These are phyloP conservation scores for Gallinago nigripennis DNA, from an alignment of 2,797 vertebrate genomes.

Conservation along the genomic window DNA sequence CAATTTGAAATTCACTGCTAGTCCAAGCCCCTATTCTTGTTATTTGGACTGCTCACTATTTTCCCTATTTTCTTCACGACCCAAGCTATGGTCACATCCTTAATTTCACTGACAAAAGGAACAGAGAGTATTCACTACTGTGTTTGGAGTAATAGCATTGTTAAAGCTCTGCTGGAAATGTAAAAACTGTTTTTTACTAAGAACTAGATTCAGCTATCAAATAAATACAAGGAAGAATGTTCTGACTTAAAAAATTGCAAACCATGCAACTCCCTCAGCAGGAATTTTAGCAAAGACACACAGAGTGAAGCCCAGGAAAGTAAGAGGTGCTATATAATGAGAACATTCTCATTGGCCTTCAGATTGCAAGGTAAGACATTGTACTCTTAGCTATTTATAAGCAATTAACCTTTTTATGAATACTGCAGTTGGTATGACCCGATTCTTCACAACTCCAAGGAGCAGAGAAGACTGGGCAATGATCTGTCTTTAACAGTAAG, in stretches of 20 bases:
- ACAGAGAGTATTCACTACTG: not conserved
- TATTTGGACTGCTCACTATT: not conserved
- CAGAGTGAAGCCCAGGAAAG: not conserved
- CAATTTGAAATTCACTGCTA: not conserved
- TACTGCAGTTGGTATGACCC: not conserved
- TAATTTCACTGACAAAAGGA: not conserved
- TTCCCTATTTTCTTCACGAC: not conserved
- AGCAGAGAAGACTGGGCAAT: not conserved
- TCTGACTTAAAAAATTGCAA: constrained; percentile 5
- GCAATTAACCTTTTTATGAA: constrained; percentile 28
- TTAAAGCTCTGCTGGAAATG: constrained; percentile 7
- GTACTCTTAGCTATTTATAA: not conserved
- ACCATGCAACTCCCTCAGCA: not conserved
- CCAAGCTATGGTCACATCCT: not conserved
- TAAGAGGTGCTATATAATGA: constrained; percentile 6
- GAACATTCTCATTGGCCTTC: not conserved
- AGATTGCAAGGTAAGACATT: not conserved
- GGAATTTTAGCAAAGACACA: constrained; percentile 2
- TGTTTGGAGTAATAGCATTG: not conserved
- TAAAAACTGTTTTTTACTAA: not conserved
- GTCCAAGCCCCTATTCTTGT: not conserved
- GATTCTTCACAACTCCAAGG: not conserved
- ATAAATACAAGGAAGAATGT: not conserved
- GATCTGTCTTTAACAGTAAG: not conserved
- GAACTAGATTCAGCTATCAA: not conserved